phyloP scores from a whole-genome alignment of 2,888 invertebrate species.

The Anagyrus pseudococci region DNA sequence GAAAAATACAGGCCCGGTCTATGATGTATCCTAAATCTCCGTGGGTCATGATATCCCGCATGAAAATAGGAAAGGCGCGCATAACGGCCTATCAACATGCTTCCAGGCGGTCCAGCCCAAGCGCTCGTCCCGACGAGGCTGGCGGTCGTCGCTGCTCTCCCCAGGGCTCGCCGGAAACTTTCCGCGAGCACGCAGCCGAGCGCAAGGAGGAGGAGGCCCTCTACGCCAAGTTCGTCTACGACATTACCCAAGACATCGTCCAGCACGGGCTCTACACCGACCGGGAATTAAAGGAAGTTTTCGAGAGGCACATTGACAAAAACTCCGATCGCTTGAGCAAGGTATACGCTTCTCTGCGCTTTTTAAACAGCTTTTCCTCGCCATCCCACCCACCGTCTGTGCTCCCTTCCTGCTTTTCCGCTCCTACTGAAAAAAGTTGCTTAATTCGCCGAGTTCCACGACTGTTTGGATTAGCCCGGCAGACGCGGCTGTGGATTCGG shows the following conservation, averaged over 20 bases:
- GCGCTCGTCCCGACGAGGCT: background rate
- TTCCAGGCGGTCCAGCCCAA: no score
- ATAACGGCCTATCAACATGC: no score
- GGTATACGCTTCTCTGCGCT: conserved; percentile 6
- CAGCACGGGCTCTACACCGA: conserved; percentile 64
- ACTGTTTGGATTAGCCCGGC: no score
- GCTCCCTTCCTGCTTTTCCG: background rate
- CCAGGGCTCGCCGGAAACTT: background rate
- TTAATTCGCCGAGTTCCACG: background rate
- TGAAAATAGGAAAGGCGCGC: no score
- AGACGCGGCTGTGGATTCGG: no score
- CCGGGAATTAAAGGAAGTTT: conserved; percentile 64
- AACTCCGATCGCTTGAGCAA: conserved; percentile 54
- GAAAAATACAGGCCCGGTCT: no score
- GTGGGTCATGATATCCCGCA: no score
- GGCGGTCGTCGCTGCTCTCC: background rate
- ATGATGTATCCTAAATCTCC: no score
- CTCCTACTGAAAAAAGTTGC: background rate
- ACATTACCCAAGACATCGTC: conserved; percentile 68
- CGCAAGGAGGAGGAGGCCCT: conserved; percentile 48
- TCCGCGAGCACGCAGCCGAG: background rate
- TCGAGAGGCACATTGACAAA: conserved; percentile 64
- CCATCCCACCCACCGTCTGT: no score
- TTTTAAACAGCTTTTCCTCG: background rate
- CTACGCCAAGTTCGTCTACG: conserved; percentile 61